phyloP scores from a whole-genome alignment of 2,113 vertebrate species.

The Rhizomys pruinosus region DNA sequence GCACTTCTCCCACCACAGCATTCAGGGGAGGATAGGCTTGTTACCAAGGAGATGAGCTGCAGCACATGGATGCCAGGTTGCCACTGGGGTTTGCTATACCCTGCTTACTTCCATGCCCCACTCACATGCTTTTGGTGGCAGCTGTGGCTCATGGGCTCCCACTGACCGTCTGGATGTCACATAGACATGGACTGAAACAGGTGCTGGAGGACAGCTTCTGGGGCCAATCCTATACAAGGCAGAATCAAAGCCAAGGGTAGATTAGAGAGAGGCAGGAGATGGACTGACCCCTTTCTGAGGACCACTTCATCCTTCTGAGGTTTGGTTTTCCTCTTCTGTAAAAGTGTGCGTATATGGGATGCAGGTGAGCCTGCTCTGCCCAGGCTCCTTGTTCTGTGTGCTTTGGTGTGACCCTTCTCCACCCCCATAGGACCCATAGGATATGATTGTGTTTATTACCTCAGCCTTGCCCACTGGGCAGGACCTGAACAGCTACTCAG shows the following conservation, averaged over 20 bases:
- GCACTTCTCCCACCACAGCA: neutral
- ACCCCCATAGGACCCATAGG: rapidly evolving
- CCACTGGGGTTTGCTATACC: too few relatives aligned
- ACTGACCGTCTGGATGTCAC: too few relatives aligned
- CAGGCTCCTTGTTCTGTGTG: neutral
- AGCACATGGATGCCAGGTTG: too few relatives aligned
- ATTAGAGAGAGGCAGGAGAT: neutral
- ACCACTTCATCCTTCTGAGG: neutral
- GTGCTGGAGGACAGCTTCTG: neutral
- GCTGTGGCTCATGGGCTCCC: too few relatives aligned
- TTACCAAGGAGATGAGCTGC: too few relatives aligned
- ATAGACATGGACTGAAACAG: too few relatives aligned
- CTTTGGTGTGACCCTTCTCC: neutral
- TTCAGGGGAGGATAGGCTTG: too few relatives aligned
- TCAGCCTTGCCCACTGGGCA: rapidly evolving
- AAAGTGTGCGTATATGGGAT: neutral
- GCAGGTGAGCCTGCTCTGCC: too few relatives aligned
- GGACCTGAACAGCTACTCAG: neutral
- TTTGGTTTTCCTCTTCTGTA: neutral
- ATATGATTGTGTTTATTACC: neutral
- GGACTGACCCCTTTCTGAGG: neutral
- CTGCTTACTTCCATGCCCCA: too few relatives aligned
- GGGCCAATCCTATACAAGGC: rapidly evolving
- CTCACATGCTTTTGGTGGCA: too few relatives aligned
- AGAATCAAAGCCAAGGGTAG: neutral